Evolutionary conservation across 2,888 invertebrate species (phyloP), one percentile per base, ranked within the genome.

Genomic region (Yponomeuta sedellus): DNA sequence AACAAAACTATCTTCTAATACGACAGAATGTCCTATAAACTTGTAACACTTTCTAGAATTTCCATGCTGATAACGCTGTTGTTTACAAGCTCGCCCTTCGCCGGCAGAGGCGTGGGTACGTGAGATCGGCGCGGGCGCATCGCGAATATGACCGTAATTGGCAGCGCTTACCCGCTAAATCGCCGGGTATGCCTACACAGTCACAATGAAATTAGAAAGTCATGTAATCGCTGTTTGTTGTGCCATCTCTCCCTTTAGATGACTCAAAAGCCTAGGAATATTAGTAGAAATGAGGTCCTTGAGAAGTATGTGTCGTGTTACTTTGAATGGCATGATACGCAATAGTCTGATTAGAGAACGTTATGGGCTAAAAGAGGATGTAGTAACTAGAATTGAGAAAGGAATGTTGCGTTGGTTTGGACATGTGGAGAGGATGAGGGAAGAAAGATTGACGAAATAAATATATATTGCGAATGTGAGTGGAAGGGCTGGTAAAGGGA

Each of bases 111-210:
- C 44, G 44, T 52, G 44, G 16, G 19, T 63, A 63, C 63, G 40
- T 63, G 63, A 63, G 63, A 63, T 20, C 28, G 40, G 10, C 39
- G 61, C 61, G 16, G 44, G 44, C 44, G 44, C 64, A 56, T 64
- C 64, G 64, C 64, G 64, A 57, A 57, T 64, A 65, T 58, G 20
- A 59, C 58, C 58, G 65, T 65, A 58, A 65, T 65, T 65, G 65
- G 20, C 28, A 57, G 64, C 28, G 19, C 39, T 64, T 64, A 64
- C 56, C 56, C 12, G 57, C 28, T 64, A 64, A 64, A 64, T 64
- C 64, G 28, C 64, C 12, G 25, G 58, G 11, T 39, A 34, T 58
- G 12, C 58, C 39, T 40, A 34, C 40, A 59, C 58, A 12, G 22
- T 58, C 25, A 58, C 65, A 56, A 58, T 19, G 58, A 34, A 65